These are phyloP conservation scores for Diglossa cyanea DNA, from an alignment of 2,797 vertebrate genomes.

Conservation along the genomic window DNA sequence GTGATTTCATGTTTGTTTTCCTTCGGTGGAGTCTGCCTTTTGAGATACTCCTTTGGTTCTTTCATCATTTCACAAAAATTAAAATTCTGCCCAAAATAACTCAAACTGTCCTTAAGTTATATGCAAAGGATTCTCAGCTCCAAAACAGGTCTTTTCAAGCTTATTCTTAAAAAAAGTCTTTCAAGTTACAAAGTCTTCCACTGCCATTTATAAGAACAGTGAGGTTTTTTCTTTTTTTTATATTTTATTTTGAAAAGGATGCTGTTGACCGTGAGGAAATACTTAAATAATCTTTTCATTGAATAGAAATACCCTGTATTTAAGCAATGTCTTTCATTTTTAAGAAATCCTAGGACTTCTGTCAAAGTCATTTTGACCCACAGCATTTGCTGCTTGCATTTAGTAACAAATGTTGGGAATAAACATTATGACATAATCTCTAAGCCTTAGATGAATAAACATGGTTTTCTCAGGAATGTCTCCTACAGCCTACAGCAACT, in stretches of 20 bases:
- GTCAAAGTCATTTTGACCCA: background rate
- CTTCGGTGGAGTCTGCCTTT: constrained; percentile 8
- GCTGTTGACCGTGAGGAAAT: background rate
- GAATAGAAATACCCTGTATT: background rate
- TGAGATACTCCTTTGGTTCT: constrained; percentile 14
- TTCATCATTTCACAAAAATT: constrained; percentile 39
- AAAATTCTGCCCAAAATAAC: constrained; percentile 15
- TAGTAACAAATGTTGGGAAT: background rate
- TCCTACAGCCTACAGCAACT: background rate
- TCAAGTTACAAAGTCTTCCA: background rate
- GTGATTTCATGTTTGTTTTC: constrained; percentile 14
- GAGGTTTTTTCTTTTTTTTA: fast-evolving
- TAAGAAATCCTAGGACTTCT: background rate
- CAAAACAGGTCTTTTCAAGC: background rate
- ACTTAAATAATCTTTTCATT: background rate
- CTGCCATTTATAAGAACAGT: background rate
- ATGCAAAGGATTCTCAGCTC: background rate
- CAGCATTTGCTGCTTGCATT: background rate
- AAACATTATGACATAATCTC: background rate
- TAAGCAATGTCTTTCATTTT: background rate
- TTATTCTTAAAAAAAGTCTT: background rate
- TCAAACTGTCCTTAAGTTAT: background rate
- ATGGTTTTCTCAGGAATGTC: background rate
- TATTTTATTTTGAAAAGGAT: background rate
- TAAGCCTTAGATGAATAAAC: background rate